Evolutionary conservation across 2,113 vertebrate species (phyloP).

Genomic region (Aplodontia rufa): DNA sequence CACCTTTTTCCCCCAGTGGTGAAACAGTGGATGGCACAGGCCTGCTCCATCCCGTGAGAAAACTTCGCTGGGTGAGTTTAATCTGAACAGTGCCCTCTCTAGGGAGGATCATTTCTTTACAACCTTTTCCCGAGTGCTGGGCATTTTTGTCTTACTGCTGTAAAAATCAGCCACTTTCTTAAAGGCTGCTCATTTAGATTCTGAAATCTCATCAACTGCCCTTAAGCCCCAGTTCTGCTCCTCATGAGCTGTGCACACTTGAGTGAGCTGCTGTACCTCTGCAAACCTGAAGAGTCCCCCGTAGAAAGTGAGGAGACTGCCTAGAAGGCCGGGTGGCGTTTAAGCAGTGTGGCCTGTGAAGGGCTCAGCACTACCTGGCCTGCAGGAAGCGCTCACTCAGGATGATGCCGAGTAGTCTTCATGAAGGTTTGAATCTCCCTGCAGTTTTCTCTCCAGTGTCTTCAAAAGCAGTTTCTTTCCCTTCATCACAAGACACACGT

Average conservation of each 20-base stretch:
- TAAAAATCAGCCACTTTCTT: conserved; percentile 3
- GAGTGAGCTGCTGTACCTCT: not conserved
- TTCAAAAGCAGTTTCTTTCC: conserved; percentile 4
- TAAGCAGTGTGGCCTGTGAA: not conserved
- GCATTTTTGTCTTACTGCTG: not conserved
- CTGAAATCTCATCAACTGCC: conserved; percentile 11
- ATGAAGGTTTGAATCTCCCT: not conserved
- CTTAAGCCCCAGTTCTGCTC: not conserved
- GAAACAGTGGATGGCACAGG: not conserved
- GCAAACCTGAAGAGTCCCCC: not conserved
- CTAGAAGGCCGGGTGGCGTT: not conserved
- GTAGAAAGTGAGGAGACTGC: not conserved
- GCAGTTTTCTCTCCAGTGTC: not conserved
- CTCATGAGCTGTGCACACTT: not conserved
- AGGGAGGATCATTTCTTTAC: not conserved
- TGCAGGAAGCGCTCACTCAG: not conserved
- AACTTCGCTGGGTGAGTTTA: not conserved
- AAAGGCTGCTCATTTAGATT: not conserved
- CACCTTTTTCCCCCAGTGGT: conserved; percentile 42
- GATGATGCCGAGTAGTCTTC: not conserved
- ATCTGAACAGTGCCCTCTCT: conserved; percentile 39
- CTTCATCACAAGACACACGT: not conserved
- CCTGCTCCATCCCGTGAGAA: not conserved
- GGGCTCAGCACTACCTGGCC: not conserved
- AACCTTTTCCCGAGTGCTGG: not conserved